Evolutionary conservation across 2,797 vertebrate species (phyloP).

Genomic region (Gymnoscopelus braueri): DNA sequence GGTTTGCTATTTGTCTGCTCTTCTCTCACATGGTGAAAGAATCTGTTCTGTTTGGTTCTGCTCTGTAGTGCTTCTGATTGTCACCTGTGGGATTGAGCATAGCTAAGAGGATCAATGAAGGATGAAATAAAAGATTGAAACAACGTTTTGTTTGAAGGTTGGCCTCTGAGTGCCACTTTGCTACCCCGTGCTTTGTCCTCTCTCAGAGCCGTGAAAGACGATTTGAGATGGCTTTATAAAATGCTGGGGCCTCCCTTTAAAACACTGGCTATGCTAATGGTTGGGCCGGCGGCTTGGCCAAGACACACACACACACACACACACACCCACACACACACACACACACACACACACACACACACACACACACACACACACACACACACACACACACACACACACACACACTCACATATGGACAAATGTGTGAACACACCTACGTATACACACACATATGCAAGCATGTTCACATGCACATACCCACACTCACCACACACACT

Average conservation of each 20-base stretch:
- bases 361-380: too few species aligned
- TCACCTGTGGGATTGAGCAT: not conserved
- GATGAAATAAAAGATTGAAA: slow-evolving; percentile 37
- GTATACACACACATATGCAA: not conserved
- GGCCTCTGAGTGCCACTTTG: slow-evolving; percentile 34
- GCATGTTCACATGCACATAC: too few species aligned
- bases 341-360: not conserved
- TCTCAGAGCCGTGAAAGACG: slow-evolving; percentile 58
- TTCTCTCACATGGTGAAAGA: too few species aligned
- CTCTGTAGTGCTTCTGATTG: not conserved
- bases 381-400: too few species aligned
- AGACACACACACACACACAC: slow-evolving; percentile 8
- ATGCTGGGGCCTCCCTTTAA: slow-evolving; percentile 50
- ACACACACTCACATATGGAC: too few species aligned
- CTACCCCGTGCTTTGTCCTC: slow-evolving; percentile 49
- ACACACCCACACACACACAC: not conserved
- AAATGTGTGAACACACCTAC: too few species aligned
- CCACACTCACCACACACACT: too few species aligned
- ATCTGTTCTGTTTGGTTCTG: too few species aligned
- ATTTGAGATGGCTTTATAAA: slow-evolving; percentile 61
- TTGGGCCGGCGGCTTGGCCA: slow-evolving; percentile 37
- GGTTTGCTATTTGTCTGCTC: too few species aligned
- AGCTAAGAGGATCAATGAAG: slow-evolving; percentile 7
- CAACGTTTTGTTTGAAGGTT: slow-evolving; percentile 41
- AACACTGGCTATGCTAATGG: slow-evolving; percentile 58